phyloP scores from a whole-genome alignment of 2,113 vertebrate species.

The Lates calcarifer region DNA sequence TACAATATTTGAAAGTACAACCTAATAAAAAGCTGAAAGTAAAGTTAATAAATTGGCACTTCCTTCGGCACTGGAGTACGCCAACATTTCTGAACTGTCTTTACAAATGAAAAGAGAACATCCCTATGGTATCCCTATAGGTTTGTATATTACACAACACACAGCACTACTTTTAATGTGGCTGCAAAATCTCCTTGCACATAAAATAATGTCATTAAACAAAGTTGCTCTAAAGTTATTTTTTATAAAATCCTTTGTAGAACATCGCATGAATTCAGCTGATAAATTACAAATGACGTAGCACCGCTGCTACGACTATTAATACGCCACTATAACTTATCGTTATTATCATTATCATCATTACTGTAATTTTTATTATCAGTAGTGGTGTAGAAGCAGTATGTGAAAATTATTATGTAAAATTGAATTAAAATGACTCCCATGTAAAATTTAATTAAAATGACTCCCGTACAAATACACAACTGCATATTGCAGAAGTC shows the following conservation, averaged over 20 bases:
- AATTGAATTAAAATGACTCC: too few species aligned
- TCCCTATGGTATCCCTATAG: not conserved
- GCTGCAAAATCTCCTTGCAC: not conserved
- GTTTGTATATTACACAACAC: slow-evolving; percentile 4
- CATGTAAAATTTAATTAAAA: too few species aligned
- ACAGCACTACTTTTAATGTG: not conserved
- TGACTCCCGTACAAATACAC: not conserved
- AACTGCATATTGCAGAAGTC: not conserved
- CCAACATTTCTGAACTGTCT: slow-evolving; percentile 1
- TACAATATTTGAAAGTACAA: not conserved
- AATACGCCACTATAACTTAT: not conserved
- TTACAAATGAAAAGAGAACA: slow-evolving; percentile 1
- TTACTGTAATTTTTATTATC: not conserved
- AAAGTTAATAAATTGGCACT: not conserved
- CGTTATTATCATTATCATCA: not conserved
- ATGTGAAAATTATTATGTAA: not conserved
- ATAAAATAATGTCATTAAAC: not conserved
- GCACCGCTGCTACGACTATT: not conserved
- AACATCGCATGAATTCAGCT: not conserved
- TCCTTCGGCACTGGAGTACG: not conserved
- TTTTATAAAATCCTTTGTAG: not conserved
- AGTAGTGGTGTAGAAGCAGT: too few species aligned
- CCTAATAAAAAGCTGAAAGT: not conserved
- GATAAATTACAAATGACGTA: not conserved
- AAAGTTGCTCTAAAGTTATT: not conserved